Base-by-base conservation (phyloP, 2,797 vertebrate genomes). In the Myiotriccus ornatus region DNA sequence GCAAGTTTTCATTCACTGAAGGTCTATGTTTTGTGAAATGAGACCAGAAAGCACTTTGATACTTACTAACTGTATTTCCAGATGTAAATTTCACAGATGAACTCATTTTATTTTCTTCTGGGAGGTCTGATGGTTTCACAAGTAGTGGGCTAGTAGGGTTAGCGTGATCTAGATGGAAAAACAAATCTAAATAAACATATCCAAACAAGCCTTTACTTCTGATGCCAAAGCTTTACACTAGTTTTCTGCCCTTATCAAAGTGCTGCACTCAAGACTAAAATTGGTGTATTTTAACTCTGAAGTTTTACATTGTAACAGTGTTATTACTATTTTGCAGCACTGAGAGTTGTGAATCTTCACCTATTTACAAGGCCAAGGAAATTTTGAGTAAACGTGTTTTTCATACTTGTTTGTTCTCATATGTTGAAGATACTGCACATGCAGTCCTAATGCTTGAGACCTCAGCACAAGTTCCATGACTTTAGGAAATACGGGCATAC, bases 71-170 rank as follows among this genome's bases (percentile, higher is more conserved):
- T 92, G 99, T 96, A 97, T 98, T 99, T 97, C 98, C 98, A 94
- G 99, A 88, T 94, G 98, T 98, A 98, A 99, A 99, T 97, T 99
- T 99, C 96, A 99, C 98, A 75, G 99, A 98, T 74, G 98, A 96
- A 83, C 98, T 97, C 56, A 99, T 97, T 95, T 98, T 99, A 93
- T 97, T 98, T 97, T 99, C 99, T 97, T 99, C 99, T 6, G 98
- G 98, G 91, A 99, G 98, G 91, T 99, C 99, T 64, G 99, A 98
- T 39, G 99, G 98, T 96, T 99, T 99, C 64, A 98, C 97, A 95
- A 99, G 98, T 80, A 99, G 97, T 21, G 99, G 99, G 94, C 99
- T 99, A 49, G 99, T 99, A 17, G 99, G 99, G 97, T 99, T 99
- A 87, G 98, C 97, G 94, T 99, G 98, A 97, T 99, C 99, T 99